A percentile compares a stretch with the other conserved stretches of the same genome.
Conservation (phyloP, 2,888 invertebrate species). For the Hydropsyche betteni region DNA sequence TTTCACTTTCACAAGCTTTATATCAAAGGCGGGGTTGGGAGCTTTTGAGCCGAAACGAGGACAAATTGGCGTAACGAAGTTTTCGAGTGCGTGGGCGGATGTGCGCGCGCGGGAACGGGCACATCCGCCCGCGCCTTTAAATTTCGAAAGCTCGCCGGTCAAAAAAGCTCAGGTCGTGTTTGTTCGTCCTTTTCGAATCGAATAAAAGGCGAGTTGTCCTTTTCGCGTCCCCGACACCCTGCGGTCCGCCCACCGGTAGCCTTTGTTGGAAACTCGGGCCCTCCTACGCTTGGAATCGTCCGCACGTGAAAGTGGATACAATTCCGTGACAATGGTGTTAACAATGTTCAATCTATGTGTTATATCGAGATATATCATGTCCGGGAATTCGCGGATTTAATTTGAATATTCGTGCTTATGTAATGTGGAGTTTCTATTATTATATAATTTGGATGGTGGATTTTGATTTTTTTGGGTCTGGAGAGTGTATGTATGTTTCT, state of each 20-base stretch:
- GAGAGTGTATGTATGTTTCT: too few species aligned
- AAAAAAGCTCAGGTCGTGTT: conserved; percentile 8
- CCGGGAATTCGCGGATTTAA: too few species aligned
- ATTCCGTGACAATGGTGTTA: not conserved
- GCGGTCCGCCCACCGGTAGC: conserved; percentile 1
- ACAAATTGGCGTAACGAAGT: conserved; percentile 30
- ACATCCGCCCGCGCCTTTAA: not conserved
- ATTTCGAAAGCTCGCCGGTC: conserved; percentile 32
- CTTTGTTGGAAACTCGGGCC: too few species aligned
- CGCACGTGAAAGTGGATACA: conserved; percentile 22
- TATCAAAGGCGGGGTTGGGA: not conserved
- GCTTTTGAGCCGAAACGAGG: not conserved
- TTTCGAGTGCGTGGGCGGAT: conserved; percentile 3
- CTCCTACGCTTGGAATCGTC: not conserved
- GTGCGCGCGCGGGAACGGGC: too few species aligned
- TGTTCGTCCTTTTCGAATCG: conserved; percentile 37
- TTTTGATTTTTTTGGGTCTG: too few species aligned
- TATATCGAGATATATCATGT: too few species aligned
- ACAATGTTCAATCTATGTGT: too few species aligned
- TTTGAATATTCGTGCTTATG: too few species aligned
- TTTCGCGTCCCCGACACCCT: conserved; percentile 24
- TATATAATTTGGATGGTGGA: too few species aligned
- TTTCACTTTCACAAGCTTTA: not conserved
- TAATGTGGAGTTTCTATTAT: too few species aligned
- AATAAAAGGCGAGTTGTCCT: conserved; percentile 40